A percentile compares a stretch with the other conserved stretches of the same genome.
Evolutionary conservation across 2,113 vertebrate species (phyloP).

Genomic region (Phyllostomus hastatus): DNA sequence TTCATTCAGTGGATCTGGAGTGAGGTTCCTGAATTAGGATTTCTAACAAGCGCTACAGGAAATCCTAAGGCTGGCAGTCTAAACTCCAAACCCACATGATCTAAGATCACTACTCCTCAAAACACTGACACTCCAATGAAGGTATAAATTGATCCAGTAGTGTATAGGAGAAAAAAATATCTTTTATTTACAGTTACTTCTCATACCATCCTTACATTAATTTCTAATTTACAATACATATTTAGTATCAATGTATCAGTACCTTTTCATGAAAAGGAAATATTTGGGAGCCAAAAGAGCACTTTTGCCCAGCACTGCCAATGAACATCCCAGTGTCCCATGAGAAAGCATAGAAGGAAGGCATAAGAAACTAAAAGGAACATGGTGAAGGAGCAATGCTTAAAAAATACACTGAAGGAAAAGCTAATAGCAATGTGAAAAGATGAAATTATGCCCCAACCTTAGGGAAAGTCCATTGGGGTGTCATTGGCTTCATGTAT

Average conservation of each 20-base stretch:
- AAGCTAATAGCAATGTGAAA: neutral
- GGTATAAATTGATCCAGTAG: neutral
- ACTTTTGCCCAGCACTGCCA: neutral
- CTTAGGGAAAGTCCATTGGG: neutral
- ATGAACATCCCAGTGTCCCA: neutral
- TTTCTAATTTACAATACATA: neutral
- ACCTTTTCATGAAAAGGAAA: neutral
- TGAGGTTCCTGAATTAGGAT: neutral
- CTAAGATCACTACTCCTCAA: neutral
- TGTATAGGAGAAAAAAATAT: neutral
- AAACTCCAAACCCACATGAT: neutral
- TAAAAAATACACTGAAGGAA: neutral
- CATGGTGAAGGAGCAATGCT: neutral
- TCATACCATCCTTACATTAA: neutral
- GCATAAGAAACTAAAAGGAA: neutral
- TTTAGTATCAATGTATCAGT: neutral
- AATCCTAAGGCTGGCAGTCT: neutral
- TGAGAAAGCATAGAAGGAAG: neutral
- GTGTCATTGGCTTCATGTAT: neutral
- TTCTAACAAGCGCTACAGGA: neutral
- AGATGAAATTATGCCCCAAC: neutral
- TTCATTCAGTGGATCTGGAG: neutral
- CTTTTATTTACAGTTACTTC: neutral
- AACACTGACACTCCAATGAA: neutral
- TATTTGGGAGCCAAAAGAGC: neutral